Evolutionary conservation across 2,113 vertebrate species (phyloP).

Genomic region (Pleuronectes platessa): DNA sequence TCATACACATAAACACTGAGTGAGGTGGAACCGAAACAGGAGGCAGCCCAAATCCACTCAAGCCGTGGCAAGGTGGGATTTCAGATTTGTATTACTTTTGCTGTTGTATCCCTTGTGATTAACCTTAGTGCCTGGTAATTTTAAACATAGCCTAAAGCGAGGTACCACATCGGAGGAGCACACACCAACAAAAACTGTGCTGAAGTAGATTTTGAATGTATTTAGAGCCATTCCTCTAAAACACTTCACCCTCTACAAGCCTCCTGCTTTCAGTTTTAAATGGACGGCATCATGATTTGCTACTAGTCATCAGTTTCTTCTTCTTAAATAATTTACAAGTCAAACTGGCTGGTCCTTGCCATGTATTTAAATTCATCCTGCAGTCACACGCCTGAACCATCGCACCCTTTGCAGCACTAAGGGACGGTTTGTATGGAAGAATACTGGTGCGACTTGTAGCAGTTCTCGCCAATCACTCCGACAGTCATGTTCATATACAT

Average conservation of each 20-base stretch:
- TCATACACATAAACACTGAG: background rate
- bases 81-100: no score
- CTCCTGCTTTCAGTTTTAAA: no score
- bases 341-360: background rate
- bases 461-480: background rate
- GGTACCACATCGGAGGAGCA: conserved; percentile 1
- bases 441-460: conserved; percentile 10
- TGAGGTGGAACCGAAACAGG: background rate
- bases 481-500: background rate
- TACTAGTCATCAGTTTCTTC: background rate
- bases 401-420: background rate
- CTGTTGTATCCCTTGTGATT: conserved; percentile 9
- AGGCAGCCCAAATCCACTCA: background rate
- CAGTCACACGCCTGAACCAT: background rate
- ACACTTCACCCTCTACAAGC: background rate
- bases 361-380: background rate
- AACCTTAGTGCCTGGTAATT: conserved; percentile 34
- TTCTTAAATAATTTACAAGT: background rate
- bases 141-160: conserved; percentile 33
- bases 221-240: conserved; percentile 2
- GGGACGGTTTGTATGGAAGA: background rate
- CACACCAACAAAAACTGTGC: conserved; percentile 1
- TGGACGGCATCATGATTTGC: no score
- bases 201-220: conserved; percentile 22
- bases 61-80: background rate